Evolutionary conservation across 2,797 vertebrate species (phyloP).

Genomic region (Syngnathus acus): DNA sequence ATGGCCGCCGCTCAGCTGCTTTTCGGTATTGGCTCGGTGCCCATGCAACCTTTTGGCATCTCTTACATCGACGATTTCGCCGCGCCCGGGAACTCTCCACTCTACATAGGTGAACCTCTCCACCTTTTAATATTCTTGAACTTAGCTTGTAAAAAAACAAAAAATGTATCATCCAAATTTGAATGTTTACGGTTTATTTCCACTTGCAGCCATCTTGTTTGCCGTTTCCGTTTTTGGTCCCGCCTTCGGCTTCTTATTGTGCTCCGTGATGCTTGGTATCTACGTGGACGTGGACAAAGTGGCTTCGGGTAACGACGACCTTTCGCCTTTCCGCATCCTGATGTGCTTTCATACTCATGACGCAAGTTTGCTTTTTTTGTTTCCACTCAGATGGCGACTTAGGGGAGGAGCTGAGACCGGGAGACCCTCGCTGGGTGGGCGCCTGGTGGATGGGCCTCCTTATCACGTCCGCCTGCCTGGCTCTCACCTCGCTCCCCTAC

Average conservation of each 20-base stretch:
- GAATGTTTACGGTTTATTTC: background rate
- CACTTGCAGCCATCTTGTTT: slow-evolving; percentile 84
- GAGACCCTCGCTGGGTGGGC: slow-evolving; percentile 90
- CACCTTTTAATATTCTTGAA: too few relatives aligned
- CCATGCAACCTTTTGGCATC: slow-evolving; percentile 96
- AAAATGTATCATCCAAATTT: too few relatives aligned
- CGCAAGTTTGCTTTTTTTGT: background rate
- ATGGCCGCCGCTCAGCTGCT: slow-evolving; percentile 88
- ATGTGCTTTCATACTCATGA: background rate
- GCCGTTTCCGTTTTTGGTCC: slow-evolving; percentile 89
- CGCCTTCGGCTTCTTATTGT: slow-evolving; percentile 86
- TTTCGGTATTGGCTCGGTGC: slow-evolving; percentile 87
- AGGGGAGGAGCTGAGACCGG: slow-evolving; percentile 61
- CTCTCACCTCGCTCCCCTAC: slow-evolving; percentile 87
- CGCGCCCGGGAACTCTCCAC: slow-evolving; percentile 79
- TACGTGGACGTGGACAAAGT: slow-evolving; percentile 84
- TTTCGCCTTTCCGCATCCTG: background rate
- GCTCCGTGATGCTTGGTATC: slow-evolving; percentile 78
- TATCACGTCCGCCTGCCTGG: slow-evolving; percentile 73
- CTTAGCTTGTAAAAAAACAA: too few relatives aligned
- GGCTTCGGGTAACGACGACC: slow-evolving; percentile 58
- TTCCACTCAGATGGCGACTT: slow-evolving; percentile 40
- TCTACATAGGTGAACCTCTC: slow-evolving; percentile 80
- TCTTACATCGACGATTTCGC: slow-evolving; percentile 94
- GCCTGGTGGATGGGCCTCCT: slow-evolving; percentile 98